phyloP scores from a whole-genome alignment of 2,113 vertebrate genomes.

The Macroglossus sobrinus region DNA sequence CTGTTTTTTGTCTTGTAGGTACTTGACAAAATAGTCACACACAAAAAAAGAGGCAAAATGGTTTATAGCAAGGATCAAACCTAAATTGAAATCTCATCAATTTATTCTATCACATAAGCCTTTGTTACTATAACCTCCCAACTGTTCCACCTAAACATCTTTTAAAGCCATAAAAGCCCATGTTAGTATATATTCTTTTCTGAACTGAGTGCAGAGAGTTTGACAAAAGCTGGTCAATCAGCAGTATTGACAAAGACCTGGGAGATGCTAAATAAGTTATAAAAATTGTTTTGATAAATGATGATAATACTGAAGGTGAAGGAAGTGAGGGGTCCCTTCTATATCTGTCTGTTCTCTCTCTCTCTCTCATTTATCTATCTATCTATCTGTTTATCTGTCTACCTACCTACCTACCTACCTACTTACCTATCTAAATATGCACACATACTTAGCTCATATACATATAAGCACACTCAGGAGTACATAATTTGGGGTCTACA shows the following conservation, averaged over 20 bases:
- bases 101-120: no score
- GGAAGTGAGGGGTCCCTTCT: background rate
- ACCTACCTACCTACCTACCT: background rate
- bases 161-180: background rate
- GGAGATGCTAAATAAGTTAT: background rate
- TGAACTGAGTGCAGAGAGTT: background rate
- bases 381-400: no score
- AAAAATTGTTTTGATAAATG: background rate
- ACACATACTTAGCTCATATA: background rate
- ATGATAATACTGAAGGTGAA: background rate
- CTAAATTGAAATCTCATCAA: background rate
- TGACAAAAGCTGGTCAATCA: background rate
- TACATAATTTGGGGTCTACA: background rate
- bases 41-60: background rate
- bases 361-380: no score
- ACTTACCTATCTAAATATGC: background rate
- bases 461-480: background rate
- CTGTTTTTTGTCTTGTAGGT: background rate
- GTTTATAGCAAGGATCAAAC: background rate
- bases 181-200: background rate
- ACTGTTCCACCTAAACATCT: background rate
- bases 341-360: background rate
- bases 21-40: background rate
- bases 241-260: background rate
- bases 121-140: background rate